phyloP scores from a whole-genome alignment of 2,797 vertebrate species.

The Cercopithecus mitis region DNA sequence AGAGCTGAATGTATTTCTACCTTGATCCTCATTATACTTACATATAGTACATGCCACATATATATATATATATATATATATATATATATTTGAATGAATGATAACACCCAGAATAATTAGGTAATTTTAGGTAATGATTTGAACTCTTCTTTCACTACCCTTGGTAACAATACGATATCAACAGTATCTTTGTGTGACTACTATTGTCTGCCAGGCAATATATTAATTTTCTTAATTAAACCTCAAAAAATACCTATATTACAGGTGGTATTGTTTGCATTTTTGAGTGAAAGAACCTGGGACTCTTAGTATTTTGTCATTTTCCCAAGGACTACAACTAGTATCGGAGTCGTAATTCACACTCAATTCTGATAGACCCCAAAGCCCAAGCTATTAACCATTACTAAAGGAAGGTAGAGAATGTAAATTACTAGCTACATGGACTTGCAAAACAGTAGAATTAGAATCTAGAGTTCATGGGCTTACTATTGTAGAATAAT shows the following conservation, averaged over 20 bases:
- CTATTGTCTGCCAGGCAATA: neutral
- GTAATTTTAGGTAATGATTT: neutral
- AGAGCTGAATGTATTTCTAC: neutral
- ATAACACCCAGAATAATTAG: neutral
- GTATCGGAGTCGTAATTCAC: neutral
- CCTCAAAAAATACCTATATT: neutral
- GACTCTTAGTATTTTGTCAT: neutral
- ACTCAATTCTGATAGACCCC: neutral
- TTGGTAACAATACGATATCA: neutral
- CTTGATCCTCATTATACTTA: neutral
- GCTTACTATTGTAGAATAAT: neutral
- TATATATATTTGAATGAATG: neutral
- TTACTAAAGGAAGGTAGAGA: neutral
- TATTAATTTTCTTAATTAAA: conserved; percentile 18
- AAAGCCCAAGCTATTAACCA: neutral
- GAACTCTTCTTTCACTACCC: neutral
- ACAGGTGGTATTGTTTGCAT: neutral
- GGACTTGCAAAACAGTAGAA: neutral
- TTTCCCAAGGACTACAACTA: neutral
- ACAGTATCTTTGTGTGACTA: neutral
- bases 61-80: neutral
- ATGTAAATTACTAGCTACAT: neutral
- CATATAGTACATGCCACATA: neutral
- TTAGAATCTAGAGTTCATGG: neutral
- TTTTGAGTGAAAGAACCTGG: neutral